Conservation (phyloP, 2,888 invertebrate species). For the Hylaea fasciaria region DNA sequence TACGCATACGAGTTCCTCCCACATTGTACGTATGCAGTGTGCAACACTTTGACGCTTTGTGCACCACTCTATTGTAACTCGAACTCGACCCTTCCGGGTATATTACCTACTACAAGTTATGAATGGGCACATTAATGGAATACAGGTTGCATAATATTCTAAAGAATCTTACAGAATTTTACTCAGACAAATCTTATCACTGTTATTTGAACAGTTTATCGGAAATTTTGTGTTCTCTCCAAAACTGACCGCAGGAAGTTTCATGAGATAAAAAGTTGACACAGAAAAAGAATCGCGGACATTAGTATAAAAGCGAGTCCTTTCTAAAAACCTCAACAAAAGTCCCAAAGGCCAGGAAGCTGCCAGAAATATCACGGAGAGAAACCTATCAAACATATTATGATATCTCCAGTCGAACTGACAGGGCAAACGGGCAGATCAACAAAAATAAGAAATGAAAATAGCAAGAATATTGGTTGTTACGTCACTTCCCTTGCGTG, state of each 20-base stretch:
- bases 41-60: not conserved
- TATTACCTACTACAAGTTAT: slow-evolving; percentile 6
- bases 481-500: slow-evolving; percentile 28
- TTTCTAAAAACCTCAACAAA: too few relatives aligned
- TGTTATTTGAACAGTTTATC: too few relatives aligned
- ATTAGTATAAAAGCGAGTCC: too few relatives aligned
- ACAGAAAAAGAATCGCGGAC: too few relatives aligned
- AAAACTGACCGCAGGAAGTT: too few relatives aligned
- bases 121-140: not conserved
- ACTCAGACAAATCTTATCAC: too few relatives aligned
- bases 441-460: slow-evolving; percentile 21
- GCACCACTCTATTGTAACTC: slow-evolving; percentile 4
- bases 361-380: too few relatives aligned
- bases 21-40: not conserved
- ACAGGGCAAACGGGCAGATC: slow-evolving; percentile 21
- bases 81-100: slow-evolving; percentile 12
- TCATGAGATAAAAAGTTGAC: too few relatives aligned
- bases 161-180: not conserved
- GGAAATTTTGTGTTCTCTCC: too few relatives aligned
- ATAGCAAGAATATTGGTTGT: slow-evolving; percentile 28
- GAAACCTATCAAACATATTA: slow-evolving; percentile 10
- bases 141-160: not conserved
- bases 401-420: slow-evolving; percentile 15
- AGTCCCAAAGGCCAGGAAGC: too few relatives aligned
- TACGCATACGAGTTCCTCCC: not conserved